These are phyloP conservation scores for Coryphaenoides rupestris DNA, from an alignment of 2,113 vertebrate species.

Conservation along the genomic window DNA sequence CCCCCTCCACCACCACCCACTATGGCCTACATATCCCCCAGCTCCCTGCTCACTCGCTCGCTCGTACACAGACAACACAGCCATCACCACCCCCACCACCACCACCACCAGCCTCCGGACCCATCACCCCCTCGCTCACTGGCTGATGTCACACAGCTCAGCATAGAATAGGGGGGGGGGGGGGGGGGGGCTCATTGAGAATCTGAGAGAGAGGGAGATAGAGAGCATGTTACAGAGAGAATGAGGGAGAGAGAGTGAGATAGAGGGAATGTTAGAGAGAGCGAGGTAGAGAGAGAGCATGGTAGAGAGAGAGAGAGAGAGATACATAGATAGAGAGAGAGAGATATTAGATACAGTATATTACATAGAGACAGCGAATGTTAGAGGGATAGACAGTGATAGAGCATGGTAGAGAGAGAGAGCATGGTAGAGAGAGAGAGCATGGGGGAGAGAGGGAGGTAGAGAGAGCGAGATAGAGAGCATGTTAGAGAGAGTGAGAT, in stretches of 20 bases:
- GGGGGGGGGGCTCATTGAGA: slow-evolving; percentile 2
- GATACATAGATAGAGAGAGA: background rate
- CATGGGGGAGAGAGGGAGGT: background rate
- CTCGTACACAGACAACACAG: too few relatives aligned
- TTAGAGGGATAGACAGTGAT: background rate
- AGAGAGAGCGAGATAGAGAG: background rate
- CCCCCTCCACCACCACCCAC: background rate
- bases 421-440: background rate
- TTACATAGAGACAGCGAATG: background rate
- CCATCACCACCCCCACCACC: background rate
- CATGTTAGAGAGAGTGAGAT: background rate
- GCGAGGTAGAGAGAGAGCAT: background rate
- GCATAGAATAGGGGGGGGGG: too few relatives aligned
- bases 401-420: background rate
- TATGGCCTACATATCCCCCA: background rate
- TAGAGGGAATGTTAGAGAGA: background rate
- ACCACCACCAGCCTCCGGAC: background rate
- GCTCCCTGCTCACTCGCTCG: background rate
- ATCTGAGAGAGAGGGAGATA: background rate
- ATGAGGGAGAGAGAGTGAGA: slow-evolving; percentile 5
- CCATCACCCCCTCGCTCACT: background rate
- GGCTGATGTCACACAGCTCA: too few relatives aligned
- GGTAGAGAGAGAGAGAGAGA: background rate
- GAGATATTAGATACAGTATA: too few relatives aligned
- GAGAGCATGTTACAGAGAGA: background rate